These are phyloP conservation scores for Bellardia bayeri DNA, from an alignment of 2,888 invertebrate genomes.

Conservation along the genomic window DNA sequence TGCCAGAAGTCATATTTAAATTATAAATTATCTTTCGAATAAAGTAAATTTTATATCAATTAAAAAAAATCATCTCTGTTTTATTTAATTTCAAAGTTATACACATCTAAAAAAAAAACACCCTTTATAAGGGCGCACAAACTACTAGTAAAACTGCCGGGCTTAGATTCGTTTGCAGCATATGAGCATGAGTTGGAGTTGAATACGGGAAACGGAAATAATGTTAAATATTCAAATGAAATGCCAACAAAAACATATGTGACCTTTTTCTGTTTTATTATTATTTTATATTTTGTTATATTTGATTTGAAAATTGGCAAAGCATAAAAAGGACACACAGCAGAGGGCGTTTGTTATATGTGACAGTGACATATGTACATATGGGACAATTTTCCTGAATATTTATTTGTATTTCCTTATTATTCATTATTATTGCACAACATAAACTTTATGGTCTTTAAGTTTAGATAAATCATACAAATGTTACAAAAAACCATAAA, in stretches of 20 bases:
- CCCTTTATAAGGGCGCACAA: no score
- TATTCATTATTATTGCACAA: background rate
- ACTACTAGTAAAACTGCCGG: no score
- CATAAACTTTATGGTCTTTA: conserved; percentile 7
- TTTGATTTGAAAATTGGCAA: conserved; percentile 53
- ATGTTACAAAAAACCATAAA: background rate
- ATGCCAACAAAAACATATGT: conserved; percentile 66
- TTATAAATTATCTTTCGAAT: no score
- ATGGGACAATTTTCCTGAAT: background rate
- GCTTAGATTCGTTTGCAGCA: background rate
- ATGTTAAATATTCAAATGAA: conserved; percentile 68
- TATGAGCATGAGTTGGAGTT: background rate
- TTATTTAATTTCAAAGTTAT: no score
- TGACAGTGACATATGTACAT: conserved; percentile 3
- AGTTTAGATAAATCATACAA: background rate
- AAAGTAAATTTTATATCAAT: no score
- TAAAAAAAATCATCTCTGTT: no score
- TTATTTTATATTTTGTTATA: conserved; percentile 5
- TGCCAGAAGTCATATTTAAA: no score
- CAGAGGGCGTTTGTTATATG: background rate
- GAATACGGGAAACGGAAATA: conserved; percentile 46
- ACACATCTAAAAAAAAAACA: no score
- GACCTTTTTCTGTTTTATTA: conserved; percentile 45
- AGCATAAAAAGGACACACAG: conserved; percentile 8
- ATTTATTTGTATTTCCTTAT: background rate